Evolutionary conservation across 2,113 vertebrate genomes (phyloP).

Genomic region (Pollachius pollachius): DNA sequence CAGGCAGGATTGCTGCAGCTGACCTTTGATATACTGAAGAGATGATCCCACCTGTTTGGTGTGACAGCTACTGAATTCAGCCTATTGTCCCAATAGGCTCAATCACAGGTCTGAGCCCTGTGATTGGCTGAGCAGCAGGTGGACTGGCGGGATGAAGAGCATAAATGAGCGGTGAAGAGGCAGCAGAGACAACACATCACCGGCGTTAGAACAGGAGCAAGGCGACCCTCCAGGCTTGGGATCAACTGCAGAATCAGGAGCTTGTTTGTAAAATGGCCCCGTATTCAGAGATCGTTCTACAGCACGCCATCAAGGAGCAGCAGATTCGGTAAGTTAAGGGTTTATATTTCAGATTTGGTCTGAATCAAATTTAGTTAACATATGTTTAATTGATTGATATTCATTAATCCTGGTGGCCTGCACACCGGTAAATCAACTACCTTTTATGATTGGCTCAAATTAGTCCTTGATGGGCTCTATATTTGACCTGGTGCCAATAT

Average conservation of each 20-base stretch:
- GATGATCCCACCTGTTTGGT: slow-evolving; percentile 68
- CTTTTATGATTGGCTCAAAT: background rate
- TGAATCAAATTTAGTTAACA: background rate
- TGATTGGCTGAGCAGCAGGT: slow-evolving; percentile 59
- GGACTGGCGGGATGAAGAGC: slow-evolving; percentile 19
- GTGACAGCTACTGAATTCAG: slow-evolving; percentile 55
- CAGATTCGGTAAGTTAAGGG: slow-evolving; percentile 60
- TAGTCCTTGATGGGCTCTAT: background rate
- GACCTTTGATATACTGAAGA: slow-evolving; percentile 51
- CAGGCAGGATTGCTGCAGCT: slow-evolving; percentile 36
- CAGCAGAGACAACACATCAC: slow-evolving; percentile 18
- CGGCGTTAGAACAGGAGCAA: background rate
- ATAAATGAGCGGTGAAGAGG: slow-evolving; percentile 58
- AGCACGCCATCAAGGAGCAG: slow-evolving; percentile 69
- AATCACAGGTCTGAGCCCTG: slow-evolving; percentile 16
- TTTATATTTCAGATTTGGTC: background rate
- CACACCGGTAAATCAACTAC: background rate
- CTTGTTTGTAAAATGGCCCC: slow-evolving; percentile 53
- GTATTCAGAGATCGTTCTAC: slow-evolving; percentile 62
- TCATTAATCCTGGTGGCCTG: background rate
- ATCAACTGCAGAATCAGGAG: slow-evolving; percentile 5
- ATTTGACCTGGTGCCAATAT: background rate
- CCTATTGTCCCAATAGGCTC: slow-evolving; percentile 67
- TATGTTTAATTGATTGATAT: background rate
- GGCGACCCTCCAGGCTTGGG: background rate